Percentiles rank a stretch among this genome's conserved stretches.
Conservation (phyloP, 2,888 invertebrate species). For the Metacarcinus magister region DNA sequence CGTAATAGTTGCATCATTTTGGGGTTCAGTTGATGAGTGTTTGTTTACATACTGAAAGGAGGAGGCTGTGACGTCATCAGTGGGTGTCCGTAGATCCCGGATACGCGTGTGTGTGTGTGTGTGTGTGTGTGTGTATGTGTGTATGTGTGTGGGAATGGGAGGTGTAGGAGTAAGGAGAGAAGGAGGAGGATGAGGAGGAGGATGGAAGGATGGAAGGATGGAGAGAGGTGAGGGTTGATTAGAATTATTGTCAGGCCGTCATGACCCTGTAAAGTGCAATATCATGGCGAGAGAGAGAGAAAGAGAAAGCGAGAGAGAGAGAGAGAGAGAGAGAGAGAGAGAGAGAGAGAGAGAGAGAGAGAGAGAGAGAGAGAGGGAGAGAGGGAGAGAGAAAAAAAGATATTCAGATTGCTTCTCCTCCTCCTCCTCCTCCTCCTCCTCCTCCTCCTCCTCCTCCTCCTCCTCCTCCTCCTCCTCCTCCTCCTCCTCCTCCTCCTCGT, state of each 20-base stretch:
- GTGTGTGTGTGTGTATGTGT: conserved; percentile 18
- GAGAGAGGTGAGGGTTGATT: neutral
- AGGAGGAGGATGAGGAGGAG: neutral
- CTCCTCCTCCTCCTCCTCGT: neutral
- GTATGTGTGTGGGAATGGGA: neutral
- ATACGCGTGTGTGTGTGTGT: neutral
- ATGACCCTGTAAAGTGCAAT: neutral
- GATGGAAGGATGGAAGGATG: neutral
- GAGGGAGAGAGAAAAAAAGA: no score
- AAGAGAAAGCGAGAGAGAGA: conserved; percentile 3
- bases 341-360: no score
- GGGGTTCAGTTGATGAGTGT: neutral
- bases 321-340: no score
- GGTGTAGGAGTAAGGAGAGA: neutral
- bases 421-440: neutral
- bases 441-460: neutral
- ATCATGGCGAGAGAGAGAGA: neutral
- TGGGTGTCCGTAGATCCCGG: neutral
- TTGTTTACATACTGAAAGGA: conserved; percentile 13
- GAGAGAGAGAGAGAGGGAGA: no score
- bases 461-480: conserved; percentile 26
- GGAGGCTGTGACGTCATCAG: neutral
- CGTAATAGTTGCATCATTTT: neutral
- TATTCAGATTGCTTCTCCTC: no score
- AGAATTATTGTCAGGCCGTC: neutral